phyloP scores from a whole-genome alignment of 2,888 invertebrate genomes.

The Drosophila atroscutellata region DNA sequence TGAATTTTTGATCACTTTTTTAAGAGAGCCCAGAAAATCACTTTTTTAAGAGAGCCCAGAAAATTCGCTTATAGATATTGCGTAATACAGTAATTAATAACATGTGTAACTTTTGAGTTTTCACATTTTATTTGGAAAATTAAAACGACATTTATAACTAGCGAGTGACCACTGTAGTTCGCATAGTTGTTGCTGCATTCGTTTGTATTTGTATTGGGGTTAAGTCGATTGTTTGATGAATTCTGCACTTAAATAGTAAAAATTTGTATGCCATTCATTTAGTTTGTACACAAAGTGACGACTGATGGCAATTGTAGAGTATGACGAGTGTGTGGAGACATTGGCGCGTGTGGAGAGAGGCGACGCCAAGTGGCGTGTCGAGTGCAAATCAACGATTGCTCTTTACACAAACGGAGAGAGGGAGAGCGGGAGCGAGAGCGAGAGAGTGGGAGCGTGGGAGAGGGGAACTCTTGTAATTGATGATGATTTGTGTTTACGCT shows the following conservation, averaged over 20 bases:
- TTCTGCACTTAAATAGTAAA: slow-evolving; percentile 68
- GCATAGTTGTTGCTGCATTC: slow-evolving; percentile 1
- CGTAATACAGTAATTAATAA: background rate
- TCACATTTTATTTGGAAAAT: background rate
- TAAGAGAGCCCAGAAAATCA: background rate
- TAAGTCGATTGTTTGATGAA: slow-evolving; percentile 54
- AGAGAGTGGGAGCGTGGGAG: background rate
- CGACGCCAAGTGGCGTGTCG: slow-evolving; percentile 31
- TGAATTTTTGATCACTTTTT: background rate
- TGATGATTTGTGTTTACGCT: slow-evolving; percentile 72
- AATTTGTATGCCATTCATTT: slow-evolving; percentile 80
- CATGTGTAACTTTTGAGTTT: background rate
- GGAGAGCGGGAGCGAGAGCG: rapidly evolving
- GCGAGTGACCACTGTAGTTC: slow-evolving; percentile 4
- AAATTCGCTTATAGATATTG: background rate
- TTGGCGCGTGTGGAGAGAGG: background rate
- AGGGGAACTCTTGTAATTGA: slow-evolving; percentile 57
- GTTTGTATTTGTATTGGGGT: slow-evolving; percentile 29
- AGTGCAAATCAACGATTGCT: slow-evolving; percentile 58
- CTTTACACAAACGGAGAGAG: slow-evolving; percentile 32
- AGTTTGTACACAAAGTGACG: slow-evolving; percentile 62
- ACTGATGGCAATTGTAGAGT: slow-evolving; percentile 1
- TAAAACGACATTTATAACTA: rapidly evolving
- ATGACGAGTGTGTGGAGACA: slow-evolving; percentile 1
- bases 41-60: background rate